Evolutionary conservation across 2,797 vertebrate genomes (phyloP).

Genomic region (Tragelaphus oryx): DNA sequence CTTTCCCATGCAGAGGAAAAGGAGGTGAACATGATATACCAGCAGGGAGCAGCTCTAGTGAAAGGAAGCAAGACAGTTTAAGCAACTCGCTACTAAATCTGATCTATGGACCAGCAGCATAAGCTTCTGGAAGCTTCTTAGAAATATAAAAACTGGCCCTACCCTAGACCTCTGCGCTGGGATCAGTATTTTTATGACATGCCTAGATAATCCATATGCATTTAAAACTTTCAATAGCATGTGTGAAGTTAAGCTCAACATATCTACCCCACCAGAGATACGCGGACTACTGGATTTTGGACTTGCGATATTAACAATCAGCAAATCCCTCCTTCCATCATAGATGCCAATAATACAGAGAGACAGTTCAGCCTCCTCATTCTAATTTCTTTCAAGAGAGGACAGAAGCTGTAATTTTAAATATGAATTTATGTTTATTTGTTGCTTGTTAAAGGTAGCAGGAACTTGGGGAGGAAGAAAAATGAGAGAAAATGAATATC

Average conservation of each 20-base stretch:
- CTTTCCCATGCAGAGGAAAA: neutral
- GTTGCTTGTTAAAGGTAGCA: slow-evolving; percentile 15
- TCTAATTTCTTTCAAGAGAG: neutral
- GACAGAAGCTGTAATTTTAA: neutral
- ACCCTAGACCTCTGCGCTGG: neutral
- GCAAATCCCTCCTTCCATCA: neutral
- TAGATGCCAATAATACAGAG: neutral
- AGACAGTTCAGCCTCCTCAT: neutral
- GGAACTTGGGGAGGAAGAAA: neutral
- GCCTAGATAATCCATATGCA: neutral
- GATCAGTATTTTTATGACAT: neutral
- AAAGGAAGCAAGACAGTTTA: neutral
- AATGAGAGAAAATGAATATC: neutral
- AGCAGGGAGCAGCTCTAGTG: neutral
- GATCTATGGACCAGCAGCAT: neutral
- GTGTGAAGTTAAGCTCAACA: neutral
- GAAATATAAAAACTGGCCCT: neutral
- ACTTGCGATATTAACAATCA: neutral
- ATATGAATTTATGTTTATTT: neutral
- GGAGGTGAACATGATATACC: neutral
- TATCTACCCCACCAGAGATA: neutral
- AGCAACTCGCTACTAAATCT: neutral
- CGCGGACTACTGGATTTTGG: neutral
- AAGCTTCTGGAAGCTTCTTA: neutral
- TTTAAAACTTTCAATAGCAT: neutral